phyloP scores from a whole-genome alignment of 2,888 invertebrate genomes.

The Campoletis raptor region DNA sequence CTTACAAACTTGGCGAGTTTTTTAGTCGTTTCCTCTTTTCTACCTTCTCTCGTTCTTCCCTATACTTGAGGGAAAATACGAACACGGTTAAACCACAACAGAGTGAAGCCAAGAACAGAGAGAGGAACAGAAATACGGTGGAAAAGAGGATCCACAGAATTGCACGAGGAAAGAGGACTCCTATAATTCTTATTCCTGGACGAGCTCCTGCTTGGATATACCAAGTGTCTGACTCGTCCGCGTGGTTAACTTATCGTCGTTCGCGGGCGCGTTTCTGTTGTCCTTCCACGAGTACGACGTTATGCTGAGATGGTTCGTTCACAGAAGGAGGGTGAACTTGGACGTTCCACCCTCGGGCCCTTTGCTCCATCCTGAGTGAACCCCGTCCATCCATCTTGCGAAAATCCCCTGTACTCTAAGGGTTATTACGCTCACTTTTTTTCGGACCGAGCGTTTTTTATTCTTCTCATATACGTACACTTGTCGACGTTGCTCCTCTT shows the following conservation, averaged over 20 bases:
- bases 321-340: slow-evolving; percentile 37
- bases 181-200: slow-evolving; percentile 76
- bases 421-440: slow-evolving; percentile 61
- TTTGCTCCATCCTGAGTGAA: slow-evolving; percentile 46
- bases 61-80: slow-evolving; percentile 51
- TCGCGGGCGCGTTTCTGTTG: slow-evolving; percentile 54
- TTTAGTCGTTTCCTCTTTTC: slow-evolving; percentile 20
- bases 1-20: slow-evolving; percentile 60
- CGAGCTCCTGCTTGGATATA: slow-evolving; percentile 55
- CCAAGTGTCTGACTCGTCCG: slow-evolving; percentile 69
- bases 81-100: slow-evolving; percentile 51
- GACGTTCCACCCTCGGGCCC: slow-evolving; percentile 13
- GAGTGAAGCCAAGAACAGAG: slow-evolving; percentile 28
- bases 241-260: slow-evolving; percentile 76
- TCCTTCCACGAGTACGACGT: slow-evolving; percentile 7
- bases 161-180: slow-evolving; percentile 55
- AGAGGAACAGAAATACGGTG: slow-evolving; percentile 42
- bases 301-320: not conserved
- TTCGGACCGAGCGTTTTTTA: slow-evolving; percentile 8
- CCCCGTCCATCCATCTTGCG: slow-evolving; percentile 67
- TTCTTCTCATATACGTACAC: slow-evolving; percentile 17
- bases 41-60: not conserved
- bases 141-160: slow-evolving; percentile 46
- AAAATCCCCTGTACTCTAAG: slow-evolving; percentile 30
- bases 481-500: slow-evolving; percentile 15